Conservation (phyloP, 2,888 invertebrate species). For the Arctia plantaginis region DNA sequence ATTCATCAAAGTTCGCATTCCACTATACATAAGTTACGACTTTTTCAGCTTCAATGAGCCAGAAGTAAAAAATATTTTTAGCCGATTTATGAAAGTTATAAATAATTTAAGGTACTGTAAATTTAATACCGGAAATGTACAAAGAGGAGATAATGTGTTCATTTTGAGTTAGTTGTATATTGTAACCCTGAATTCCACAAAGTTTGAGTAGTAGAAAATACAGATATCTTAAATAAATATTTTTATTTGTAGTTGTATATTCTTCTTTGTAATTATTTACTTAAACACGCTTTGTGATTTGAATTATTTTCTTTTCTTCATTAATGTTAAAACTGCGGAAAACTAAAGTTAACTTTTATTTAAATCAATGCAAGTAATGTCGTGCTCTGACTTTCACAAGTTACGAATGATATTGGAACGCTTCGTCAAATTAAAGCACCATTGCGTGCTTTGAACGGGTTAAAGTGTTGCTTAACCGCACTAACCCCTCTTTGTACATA, state of each 20-base stretch:
- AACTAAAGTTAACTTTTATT: background rate
- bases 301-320: background rate
- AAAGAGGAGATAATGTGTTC: background rate
- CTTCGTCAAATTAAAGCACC: background rate
- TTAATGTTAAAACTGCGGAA: background rate
- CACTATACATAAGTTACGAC: background rate
- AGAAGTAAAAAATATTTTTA: background rate
- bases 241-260: background rate
- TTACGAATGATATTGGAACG: background rate
- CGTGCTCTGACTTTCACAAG: background rate
- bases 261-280: background rate
- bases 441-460: background rate
- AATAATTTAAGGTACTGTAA: background rate
- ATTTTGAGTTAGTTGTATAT: background rate
- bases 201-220: background rate
- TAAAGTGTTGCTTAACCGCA: background rate
- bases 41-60: background rate
- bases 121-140: background rate
- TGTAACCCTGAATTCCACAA: background rate
- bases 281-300: background rate
- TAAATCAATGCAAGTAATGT: background rate
- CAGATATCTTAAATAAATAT: background rate
- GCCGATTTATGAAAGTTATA: background rate
- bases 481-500: slow-evolving; percentile 4
- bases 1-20: background rate